phyloP scores from a whole-genome alignment of 2,797 vertebrate genomes.

The Siniperca undulata region DNA sequence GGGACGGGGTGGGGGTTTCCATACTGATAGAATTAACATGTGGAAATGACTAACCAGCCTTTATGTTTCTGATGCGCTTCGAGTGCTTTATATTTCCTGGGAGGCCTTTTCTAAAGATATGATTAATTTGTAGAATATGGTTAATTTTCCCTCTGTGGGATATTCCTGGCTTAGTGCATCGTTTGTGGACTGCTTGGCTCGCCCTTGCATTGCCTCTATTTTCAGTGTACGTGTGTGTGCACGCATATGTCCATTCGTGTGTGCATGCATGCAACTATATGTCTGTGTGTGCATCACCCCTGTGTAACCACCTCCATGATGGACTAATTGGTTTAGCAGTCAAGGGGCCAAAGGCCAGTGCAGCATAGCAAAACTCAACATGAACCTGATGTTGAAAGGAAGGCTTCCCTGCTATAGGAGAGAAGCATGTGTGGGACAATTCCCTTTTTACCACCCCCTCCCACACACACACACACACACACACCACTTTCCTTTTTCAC shows the following conservation, averaged over 20 bases:
- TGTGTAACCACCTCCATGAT: slow-evolving; percentile 84
- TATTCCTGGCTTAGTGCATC: slow-evolving; percentile 50
- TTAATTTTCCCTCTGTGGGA: slow-evolving; percentile 73
- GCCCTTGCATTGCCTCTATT: slow-evolving; percentile 37
- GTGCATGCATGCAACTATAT: slow-evolving; percentile 65
- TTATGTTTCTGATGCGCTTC: slow-evolving; percentile 77
- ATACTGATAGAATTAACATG: slow-evolving; percentile 86
- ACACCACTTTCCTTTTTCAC: slow-evolving; percentile 61
- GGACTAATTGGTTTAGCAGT: slow-evolving; percentile 89
- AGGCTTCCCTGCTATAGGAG: slow-evolving; percentile 70
- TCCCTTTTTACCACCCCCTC: slow-evolving; percentile 57
- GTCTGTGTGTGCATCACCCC: slow-evolving; percentile 71
- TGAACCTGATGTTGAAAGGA: slow-evolving; percentile 87
- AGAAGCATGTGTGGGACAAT: slow-evolving; percentile 81
- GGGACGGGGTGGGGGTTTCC: slow-evolving; percentile 67
- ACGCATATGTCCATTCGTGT: slow-evolving; percentile 38
- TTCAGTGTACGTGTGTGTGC: slow-evolving; percentile 31
- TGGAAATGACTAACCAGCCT: slow-evolving; percentile 82
- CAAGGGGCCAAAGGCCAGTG: slow-evolving; percentile 84
- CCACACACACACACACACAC: slow-evolving; percentile 25
- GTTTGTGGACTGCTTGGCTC: slow-evolving; percentile 65
- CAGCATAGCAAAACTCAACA: slow-evolving; percentile 85
- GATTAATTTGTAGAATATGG: slow-evolving; percentile 79
- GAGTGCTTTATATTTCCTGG: slow-evolving; percentile 80
- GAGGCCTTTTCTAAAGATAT: slow-evolving; percentile 75